A percentile compares a stretch with the other conserved stretches of the same genome.
Evolutionary conservation across 2,797 vertebrate species (phyloP).

Genomic region (Pantherophis alleghaniensis): DNA sequence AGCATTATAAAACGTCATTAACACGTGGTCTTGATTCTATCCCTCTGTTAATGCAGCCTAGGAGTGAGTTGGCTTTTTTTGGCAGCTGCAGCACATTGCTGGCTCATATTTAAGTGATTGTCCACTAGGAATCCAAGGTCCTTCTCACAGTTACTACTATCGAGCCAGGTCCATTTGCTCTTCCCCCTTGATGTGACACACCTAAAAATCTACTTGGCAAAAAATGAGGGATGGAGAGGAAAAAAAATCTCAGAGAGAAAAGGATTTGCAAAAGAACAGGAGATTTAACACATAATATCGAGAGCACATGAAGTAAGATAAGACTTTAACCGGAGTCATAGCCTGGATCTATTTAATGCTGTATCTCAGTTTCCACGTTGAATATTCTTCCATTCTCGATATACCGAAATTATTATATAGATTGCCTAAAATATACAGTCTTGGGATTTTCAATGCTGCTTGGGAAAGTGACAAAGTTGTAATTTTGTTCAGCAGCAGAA

Average conservation of each 20-base stretch:
- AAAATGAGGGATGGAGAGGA: background rate
- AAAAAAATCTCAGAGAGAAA: background rate
- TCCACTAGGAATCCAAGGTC: background rate
- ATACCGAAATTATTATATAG: background rate
- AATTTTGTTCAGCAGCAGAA: background rate
- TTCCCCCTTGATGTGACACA: background rate
- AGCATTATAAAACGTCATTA: background rate
- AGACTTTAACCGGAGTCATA: background rate
- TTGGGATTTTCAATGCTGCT: background rate
- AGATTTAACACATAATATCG: background rate
- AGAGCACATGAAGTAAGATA: background rate
- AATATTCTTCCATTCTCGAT: background rate
- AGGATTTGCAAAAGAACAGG: background rate
- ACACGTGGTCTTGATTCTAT: background rate
- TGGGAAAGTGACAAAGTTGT: background rate
- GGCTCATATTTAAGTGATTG: background rate
- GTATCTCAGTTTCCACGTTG: background rate
- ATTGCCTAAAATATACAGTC: background rate
- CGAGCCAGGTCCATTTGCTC: background rate
- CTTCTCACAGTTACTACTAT: background rate
- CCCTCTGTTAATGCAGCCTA: background rate
- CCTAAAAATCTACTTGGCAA: background rate
- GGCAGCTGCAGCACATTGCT: background rate
- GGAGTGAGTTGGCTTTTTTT: background rate
- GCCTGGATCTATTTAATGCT: background rate